Conservation (phyloP, 2,113 vertebrate genomes). For the Spea multiplicata region DNA sequence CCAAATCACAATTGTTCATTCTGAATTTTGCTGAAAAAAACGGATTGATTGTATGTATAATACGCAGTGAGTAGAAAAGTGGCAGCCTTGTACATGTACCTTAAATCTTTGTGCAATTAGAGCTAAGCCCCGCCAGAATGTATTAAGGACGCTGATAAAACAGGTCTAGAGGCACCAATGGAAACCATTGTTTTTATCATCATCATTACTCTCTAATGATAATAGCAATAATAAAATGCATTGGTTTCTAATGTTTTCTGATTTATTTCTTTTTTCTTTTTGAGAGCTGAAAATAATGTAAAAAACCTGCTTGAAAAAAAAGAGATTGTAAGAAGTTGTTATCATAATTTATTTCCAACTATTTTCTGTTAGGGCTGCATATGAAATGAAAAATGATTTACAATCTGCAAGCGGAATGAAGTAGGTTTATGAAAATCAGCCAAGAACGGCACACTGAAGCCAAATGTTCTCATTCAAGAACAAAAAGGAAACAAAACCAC, state of each 20-base stretch:
- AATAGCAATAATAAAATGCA: background rate
- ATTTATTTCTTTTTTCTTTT: background rate
- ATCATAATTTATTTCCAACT: constrained; percentile 36
- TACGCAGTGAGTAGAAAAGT: background rate
- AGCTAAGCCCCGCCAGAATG: background rate
- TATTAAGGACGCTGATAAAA: constrained; percentile 1
- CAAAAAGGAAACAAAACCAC: constrained; percentile 17
- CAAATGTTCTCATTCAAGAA: constrained; percentile 35
- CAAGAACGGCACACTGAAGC: constrained; percentile 25
- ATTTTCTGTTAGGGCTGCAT: constrained; percentile 41
- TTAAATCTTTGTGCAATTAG: background rate
- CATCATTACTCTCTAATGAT: background rate
- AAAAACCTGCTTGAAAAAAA: background rate
- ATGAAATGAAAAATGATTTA: constrained; percentile 41
- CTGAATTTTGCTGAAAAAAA: constrained; percentile 3
- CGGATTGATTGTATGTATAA: background rate
- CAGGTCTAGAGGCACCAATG: background rate
- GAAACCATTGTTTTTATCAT: background rate
- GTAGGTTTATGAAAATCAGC: constrained; percentile 36
- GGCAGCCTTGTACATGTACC: background rate
- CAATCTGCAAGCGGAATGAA: constrained; percentile 37
- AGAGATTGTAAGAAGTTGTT: constrained; percentile 11
- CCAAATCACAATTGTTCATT: background rate
- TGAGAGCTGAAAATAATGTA: constrained; percentile 1
- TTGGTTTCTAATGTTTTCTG: constrained; percentile 3